Base-by-base conservation (phyloP, 2,797 vertebrate genomes). In the Poecilia velifera region DNA sequence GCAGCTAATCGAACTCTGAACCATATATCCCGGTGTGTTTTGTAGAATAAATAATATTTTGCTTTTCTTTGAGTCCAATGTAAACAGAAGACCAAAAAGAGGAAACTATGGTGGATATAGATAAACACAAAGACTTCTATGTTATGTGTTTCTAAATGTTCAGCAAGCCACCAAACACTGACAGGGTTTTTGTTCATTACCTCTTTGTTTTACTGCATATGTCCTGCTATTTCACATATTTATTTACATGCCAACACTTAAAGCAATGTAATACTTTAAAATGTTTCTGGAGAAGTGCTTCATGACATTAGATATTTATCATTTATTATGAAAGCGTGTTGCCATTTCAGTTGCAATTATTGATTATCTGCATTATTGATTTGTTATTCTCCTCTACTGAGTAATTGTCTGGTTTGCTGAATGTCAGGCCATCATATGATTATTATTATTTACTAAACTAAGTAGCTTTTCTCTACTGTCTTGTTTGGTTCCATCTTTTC, bases 321-420 rank as follows among this genome's bases (percentile, higher is more conserved):
- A 57, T 57, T 74, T 71, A 74, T 20, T 51, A 43, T 51, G 25
- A 70, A 79, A 13, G 28, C 0, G 20, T 74, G 46, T 28, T 16
- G 18, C 31, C 3, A 74, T 79, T 34, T 74, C 53, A 68, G n/a
- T n/a, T 43, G 28, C 18, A 72, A 57, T 7, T 43, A 39, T 43
- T 53, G 53, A 46, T 77, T 57, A 43, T 53, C 57, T 76, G n/a
- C 31, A 45, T 34, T 53, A n/a, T 3, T 71, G 9, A 80, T 14
- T 3, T 64, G 6, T 55, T 7, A 22, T 62, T 72, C 34, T 68
- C 25, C 49, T 28, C 51, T 46, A 76, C 0, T 36, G 36, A 70
- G 18, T 31, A 64, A 72, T 46, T n/a, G 25, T 73, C 72, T 71
- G 9, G 5, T 57, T 34, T 72, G 2, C 41, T 78, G 75, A 81